Evolutionary conservation across 1,140 invertebrate genomes (phyloP).

Genomic region (Brachystomella parvula): DNA sequence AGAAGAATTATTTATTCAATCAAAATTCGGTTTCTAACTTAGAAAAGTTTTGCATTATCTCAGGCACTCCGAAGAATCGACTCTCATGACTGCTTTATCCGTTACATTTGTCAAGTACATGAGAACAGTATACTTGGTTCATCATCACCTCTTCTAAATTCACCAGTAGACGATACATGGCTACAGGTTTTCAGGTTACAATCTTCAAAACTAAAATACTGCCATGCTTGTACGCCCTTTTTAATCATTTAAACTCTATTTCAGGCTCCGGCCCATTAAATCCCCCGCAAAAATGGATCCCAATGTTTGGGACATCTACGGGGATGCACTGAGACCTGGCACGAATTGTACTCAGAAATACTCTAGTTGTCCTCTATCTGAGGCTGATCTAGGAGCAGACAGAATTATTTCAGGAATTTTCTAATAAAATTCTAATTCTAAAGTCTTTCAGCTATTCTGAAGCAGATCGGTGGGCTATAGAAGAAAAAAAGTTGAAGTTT

Average conservation of each 20-base stretch:
- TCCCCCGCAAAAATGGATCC: background rate
- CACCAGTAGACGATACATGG: constrained; percentile 17
- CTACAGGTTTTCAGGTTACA: constrained; percentile 29
- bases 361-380: background rate
- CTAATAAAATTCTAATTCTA: too few relatives aligned
- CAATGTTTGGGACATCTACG: background rate
- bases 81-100: constrained; percentile 34
- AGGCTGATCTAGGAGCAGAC: too few relatives aligned
- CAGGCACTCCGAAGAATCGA: constrained; percentile 31
- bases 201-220: too few relatives aligned
- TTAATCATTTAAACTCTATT: too few relatives aligned
- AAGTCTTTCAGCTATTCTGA: too few relatives aligned
- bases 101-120: constrained; percentile 33
- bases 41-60: background rate
- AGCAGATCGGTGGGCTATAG: too few relatives aligned
- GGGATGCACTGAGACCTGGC: background rate
- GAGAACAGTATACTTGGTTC: constrained; percentile 29
- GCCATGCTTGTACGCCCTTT: too few relatives aligned
- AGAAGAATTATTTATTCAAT: background rate
- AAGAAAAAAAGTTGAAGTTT: too few relatives aligned
- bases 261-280: background rate
- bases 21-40: background rate
- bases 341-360: background rate
- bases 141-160: background rate
- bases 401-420: too few relatives aligned